phyloP scores from a whole-genome alignment of 2,113 vertebrate genomes.

The Orycteropus afer region DNA sequence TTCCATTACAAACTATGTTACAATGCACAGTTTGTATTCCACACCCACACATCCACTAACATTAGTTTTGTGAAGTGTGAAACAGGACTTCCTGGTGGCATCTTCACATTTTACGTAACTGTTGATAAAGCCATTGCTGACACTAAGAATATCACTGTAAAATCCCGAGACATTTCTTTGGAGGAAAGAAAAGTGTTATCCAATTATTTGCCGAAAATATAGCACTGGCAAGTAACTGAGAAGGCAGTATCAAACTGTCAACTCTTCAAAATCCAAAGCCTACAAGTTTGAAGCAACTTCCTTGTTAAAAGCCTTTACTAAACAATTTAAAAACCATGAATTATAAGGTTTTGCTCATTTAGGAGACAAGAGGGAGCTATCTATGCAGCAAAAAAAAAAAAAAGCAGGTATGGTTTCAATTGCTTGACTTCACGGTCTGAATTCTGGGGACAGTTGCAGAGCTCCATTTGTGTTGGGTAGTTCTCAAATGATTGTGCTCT shows the following conservation, averaged over 20 bases:
- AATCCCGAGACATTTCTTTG: slow-evolving; percentile 46
- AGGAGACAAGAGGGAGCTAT: slow-evolving; percentile 1
- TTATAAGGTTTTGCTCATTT: slow-evolving; percentile 40
- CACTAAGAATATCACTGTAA: slow-evolving; percentile 51
- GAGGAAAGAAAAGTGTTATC: slow-evolving; percentile 59
- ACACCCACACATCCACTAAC: slow-evolving; percentile 13
- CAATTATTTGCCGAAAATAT: slow-evolving; percentile 75
- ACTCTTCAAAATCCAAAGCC: slow-evolving; percentile 14
- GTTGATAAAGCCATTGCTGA: slow-evolving; percentile 60
- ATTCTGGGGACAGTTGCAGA: not conserved
- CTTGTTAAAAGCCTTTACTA: slow-evolving; percentile 50
- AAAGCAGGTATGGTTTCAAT: slow-evolving; percentile 4
- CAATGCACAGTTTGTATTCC: not conserved
- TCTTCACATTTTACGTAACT: slow-evolving; percentile 62
- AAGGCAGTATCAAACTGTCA: slow-evolving; percentile 8
- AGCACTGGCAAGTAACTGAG: slow-evolving; percentile 41
- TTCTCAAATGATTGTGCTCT: not conserved
- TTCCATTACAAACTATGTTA: slow-evolving; percentile 18
- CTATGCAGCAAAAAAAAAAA: not conserved
- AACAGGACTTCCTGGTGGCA: slow-evolving; percentile 60
- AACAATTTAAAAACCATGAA: slow-evolving; percentile 26
- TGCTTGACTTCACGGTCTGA: not conserved
- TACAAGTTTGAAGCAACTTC: not conserved
- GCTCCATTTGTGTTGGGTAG: not conserved
- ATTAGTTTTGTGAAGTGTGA: slow-evolving; percentile 55